phyloP scores from a whole-genome alignment of 2,113 vertebrate species.

The Aleadryas rufinucha region DNA sequence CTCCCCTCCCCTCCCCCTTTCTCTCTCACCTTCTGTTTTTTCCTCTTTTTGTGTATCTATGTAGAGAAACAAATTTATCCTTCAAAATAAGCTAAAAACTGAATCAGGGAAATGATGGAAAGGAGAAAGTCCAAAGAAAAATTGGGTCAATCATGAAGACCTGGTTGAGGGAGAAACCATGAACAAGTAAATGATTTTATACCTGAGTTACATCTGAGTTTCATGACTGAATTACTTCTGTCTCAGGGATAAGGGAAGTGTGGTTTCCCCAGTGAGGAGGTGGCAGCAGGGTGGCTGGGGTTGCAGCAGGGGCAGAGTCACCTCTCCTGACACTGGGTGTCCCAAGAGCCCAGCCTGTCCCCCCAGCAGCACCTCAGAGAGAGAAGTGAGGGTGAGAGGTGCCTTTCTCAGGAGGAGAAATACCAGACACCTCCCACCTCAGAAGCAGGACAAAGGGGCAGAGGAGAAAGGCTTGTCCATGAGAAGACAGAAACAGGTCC shows the following conservation, averaged over 20 bases:
- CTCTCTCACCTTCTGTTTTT: not conserved
- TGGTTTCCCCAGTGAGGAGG: not conserved
- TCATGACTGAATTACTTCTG: not conserved
- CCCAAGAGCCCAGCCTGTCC: not conserved
- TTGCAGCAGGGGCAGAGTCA: not conserved
- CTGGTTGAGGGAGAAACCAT: not conserved
- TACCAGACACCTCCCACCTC: not conserved
- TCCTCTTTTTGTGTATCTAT: not conserved
- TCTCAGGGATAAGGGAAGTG: not conserved
- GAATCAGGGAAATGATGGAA: not conserved
- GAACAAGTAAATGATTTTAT: not conserved
- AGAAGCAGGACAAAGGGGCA: not conserved
- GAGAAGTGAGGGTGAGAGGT: not conserved
- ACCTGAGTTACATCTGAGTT: not conserved
- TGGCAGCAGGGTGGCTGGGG: fast-evolving
- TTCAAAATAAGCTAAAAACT: not conserved
- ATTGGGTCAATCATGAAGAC: not conserved
- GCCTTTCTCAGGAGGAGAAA: not conserved
- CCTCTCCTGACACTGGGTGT: not conserved
- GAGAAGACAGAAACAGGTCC: not conserved
- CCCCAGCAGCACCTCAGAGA: not conserved
- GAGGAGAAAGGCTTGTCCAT: not conserved
- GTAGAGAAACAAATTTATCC: not conserved
- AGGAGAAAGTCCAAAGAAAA: not conserved
- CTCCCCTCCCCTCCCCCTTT: fast-evolving